These are phyloP conservation scores for Pandion haliaetus DNA, from an alignment of 2,113 vertebrate species.

Conservation along the genomic window DNA sequence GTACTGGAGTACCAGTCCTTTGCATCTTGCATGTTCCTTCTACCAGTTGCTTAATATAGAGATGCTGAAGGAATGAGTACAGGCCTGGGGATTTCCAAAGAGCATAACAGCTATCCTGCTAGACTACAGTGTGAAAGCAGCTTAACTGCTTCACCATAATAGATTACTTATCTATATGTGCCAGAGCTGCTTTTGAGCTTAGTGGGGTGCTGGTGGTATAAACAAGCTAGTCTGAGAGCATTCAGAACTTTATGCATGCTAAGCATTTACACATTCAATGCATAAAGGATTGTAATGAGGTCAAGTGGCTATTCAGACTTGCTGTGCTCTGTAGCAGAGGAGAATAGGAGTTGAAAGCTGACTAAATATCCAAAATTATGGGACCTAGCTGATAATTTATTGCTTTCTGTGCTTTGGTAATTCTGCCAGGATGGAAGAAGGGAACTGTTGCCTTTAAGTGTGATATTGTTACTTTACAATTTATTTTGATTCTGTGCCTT, in stretches of 20 bases:
- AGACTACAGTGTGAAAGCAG: background rate
- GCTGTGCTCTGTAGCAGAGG: background rate
- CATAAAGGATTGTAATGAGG: background rate
- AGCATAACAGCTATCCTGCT: background rate
- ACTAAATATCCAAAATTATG: background rate
- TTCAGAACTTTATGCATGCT: background rate
- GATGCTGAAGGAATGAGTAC: background rate
- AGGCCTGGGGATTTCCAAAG: background rate
- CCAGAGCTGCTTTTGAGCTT: background rate
- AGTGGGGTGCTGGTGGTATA: background rate
- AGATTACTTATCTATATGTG: background rate
- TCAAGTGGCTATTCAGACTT: background rate
- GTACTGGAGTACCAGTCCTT: background rate
- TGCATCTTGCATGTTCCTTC: background rate
- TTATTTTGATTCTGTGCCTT: background rate
- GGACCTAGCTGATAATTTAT: background rate
- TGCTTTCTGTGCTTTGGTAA: background rate
- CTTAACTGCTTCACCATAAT: background rate
- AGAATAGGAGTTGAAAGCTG: background rate
- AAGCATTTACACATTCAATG: background rate
- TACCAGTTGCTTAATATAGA: background rate
- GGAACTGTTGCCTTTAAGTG: background rate
- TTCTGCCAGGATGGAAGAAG: background rate
- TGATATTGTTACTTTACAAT: background rate
- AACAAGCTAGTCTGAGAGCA: background rate